Conservation (phyloP, 2,888 invertebrate species). For the Trimorus sp. region DNA sequence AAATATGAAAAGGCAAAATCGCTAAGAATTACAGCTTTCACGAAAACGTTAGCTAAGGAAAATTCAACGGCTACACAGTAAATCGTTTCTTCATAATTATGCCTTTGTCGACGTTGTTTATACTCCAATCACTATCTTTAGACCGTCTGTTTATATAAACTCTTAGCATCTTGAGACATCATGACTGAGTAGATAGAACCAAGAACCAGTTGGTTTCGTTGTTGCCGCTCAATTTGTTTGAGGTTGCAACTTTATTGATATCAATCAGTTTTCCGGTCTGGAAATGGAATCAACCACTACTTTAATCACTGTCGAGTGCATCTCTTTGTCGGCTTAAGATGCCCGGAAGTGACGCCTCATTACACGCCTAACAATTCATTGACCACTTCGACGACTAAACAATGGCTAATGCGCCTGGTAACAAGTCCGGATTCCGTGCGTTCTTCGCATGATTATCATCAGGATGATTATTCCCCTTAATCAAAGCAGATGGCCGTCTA, state of each 20-base stretch:
- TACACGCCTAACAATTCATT: conserved; percentile 22
- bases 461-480: neutral
- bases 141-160: too few species aligned
- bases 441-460: neutral
- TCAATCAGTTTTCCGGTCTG: conserved; percentile 3
- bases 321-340: conserved; percentile 3
- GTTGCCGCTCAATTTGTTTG: conserved; percentile 14
- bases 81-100: too few species aligned
- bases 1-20: conserved; percentile 1
- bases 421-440: conserved; percentile 1
- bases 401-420: conserved; percentile 3
- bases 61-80: too few species aligned
- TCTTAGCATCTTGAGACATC: too few species aligned
- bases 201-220: neutral
- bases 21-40: neutral
- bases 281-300: conserved; percentile 15
- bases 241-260: conserved; percentile 16
- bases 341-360: conserved; percentile 19
- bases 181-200: too few species aligned
- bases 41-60: too few species aligned
- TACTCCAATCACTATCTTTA: too few species aligned
- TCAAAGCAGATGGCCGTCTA: neutral
- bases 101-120: too few species aligned
- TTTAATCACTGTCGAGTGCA: conserved; percentile 16
- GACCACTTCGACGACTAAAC: conserved; percentile 25